Percentiles rank a stretch among this genome's conserved stretches.
phyloP scores from a whole-genome alignment of 2,113 vertebrate genomes.

The Columba livia region DNA sequence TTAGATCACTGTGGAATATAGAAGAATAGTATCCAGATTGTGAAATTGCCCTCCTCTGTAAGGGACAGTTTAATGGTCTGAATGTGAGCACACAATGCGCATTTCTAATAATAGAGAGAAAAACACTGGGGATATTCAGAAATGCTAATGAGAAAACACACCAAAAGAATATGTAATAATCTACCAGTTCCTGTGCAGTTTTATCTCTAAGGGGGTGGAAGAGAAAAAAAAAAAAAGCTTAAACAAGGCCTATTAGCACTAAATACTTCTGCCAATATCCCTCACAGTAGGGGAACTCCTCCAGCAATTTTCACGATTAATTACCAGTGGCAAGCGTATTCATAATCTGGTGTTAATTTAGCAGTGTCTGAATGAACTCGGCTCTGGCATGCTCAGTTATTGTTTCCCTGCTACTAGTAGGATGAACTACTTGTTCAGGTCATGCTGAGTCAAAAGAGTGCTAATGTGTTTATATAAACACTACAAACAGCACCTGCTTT shows the following conservation, averaged over 20 bases:
- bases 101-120: not conserved
- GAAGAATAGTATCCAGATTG: not conserved
- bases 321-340: slow-evolving; percentile 77
- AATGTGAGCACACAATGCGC: not conserved
- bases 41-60: not conserved
- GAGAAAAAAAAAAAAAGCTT: slow-evolving; percentile 69
- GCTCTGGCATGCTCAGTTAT: slow-evolving; percentile 62
- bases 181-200: slow-evolving; percentile 48
- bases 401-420: slow-evolving; percentile 67
- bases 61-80: slow-evolving; percentile 4
- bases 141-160: slow-evolving; percentile 4
- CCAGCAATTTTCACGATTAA: slow-evolving; percentile 72
- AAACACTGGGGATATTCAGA: not conserved
- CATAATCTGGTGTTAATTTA: slow-evolving; percentile 84
- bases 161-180: slow-evolving; percentile 15
- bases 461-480: slow-evolving; percentile 71
- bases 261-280: slow-evolving; percentile 80
- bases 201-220: slow-evolving; percentile 56
- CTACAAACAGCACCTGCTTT: slow-evolving; percentile 63
- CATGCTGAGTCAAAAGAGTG: slow-evolving; percentile 71
- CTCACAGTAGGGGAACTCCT: slow-evolving; percentile 75
- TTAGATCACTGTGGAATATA: slow-evolving; percentile 3
- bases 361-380: slow-evolving; percentile 70
- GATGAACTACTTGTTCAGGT: slow-evolving; percentile 69
- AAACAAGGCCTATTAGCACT: slow-evolving; percentile 79